A percentile compares a stretch with the other conserved stretches of the same genome.
These are phyloP conservation scores for Malthinus seriepunctatus DNA, from an alignment of 2,888 invertebrate genomes.

Conservation along the genomic window DNA sequence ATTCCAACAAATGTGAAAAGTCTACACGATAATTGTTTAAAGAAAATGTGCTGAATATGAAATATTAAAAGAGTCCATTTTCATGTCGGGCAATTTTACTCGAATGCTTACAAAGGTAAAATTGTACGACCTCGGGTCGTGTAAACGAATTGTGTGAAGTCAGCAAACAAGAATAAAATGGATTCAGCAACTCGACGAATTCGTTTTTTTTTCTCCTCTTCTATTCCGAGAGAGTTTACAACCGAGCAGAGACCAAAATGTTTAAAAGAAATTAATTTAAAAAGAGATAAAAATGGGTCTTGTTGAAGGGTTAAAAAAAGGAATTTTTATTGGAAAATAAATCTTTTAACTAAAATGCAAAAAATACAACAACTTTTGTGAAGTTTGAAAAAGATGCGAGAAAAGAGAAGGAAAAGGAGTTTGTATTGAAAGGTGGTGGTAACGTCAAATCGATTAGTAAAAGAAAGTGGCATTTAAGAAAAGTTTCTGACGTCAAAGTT, in stretches of 20 bases:
- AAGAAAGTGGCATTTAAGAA: slow-evolving; percentile 3
- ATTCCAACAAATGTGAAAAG: background rate
- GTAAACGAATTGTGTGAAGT: slow-evolving; percentile 18
- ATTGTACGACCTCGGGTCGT: slow-evolving; percentile 18
- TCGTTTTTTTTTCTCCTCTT: slow-evolving; percentile 2
- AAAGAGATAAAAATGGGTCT: no score
- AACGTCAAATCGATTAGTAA: slow-evolving; percentile 4
- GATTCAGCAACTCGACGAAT: slow-evolving; percentile 18
- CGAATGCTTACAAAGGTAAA: slow-evolving; percentile 20
- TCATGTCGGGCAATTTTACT: slow-evolving; percentile 2
- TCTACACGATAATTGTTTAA: background rate
- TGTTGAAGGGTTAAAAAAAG: no score
- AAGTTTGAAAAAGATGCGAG: no score
- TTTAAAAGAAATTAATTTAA: no score
- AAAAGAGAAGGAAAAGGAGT: background rate
- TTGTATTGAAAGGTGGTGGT: background rate
- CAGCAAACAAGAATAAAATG: slow-evolving; percentile 16
- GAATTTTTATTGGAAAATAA: no score
- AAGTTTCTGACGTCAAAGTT: slow-evolving; percentile 1
- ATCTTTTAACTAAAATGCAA: no score
- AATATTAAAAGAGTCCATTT: background rate
- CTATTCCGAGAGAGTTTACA: no score
- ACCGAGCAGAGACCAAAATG: background rate
- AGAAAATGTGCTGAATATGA: slow-evolving; percentile 16
- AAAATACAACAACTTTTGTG: no score